Base-by-base conservation (phyloP, 2,113 vertebrate species). In the Eulacestoma nigropectus region DNA sequence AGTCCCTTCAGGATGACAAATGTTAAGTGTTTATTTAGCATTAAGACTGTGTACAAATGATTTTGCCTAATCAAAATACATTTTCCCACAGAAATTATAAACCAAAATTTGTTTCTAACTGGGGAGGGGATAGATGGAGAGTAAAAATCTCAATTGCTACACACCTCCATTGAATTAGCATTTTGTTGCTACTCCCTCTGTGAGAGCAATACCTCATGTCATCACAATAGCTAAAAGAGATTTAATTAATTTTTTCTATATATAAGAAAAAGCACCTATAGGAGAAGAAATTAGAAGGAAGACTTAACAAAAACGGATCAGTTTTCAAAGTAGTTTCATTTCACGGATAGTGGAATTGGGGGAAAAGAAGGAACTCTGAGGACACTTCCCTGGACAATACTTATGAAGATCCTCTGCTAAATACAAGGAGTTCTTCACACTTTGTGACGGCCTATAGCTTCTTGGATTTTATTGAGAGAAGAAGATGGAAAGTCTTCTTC, bases 121-220 rank as follows among this genome's bases (percentile, higher is more conserved):
- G 19, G 9, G 16, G 9, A 72, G 33, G 4, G 15, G 17, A 37
- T 9, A 84, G 42, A 55, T 32, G 4, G 10, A 29, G 13, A 59
- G 3, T 20, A 81, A 75, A 84, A 67, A 37, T 60, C 16, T 53
- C 16, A 25, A 7, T 39, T 60, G 13, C 19, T 59, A 26, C 8
- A 49, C 3, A 12, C 7, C 33, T 86, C 68, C 32, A 74, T 4
- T 68, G 19, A 79, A 69, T 59, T 33, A 72, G 16, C 14, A 78
- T 73, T 90, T 86, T 64, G 4, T 21, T 9, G 2, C 20, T 86
- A 20, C 33, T 69, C 16, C 69, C 29, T 63, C 70, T 29, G 9
- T 15, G 17, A 74, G 26, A 65, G 19, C 0, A 0, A 62, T 26
- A 44, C 4, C n/a, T 32, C 19, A 33, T 39, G 6, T 17, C 30